Conservation (phyloP, 2,797 vertebrate genomes). For the Sebastes baramenuke region DNA sequence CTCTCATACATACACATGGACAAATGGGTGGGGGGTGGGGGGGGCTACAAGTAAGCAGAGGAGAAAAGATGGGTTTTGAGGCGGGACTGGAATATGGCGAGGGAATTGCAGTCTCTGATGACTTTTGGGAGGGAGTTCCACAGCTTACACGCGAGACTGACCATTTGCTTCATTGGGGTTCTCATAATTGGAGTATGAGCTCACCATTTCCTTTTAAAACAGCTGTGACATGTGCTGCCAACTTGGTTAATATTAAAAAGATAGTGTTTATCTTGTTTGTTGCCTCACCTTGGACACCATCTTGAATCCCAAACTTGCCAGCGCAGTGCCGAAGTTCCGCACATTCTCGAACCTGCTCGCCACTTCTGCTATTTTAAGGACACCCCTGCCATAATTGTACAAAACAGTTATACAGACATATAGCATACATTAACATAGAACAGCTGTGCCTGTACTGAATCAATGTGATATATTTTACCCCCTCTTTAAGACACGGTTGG, state of each 20-base stretch:
- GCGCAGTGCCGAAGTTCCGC: constrained; percentile 78
- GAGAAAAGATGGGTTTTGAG: no score
- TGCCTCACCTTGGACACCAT: constrained; percentile 86
- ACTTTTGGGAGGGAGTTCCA: no score
- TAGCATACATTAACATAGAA: rapidly evolving
- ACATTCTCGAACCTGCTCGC: constrained; percentile 91
- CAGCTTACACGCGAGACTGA: neutral
- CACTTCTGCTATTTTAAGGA: constrained; percentile 93
- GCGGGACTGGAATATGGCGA: no score
- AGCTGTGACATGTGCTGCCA: neutral
- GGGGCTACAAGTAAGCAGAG: no score
- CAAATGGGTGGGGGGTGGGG: rapidly evolving
- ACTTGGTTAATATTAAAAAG: neutral
- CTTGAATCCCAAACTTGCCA: constrained; percentile 89
- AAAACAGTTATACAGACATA: neutral
- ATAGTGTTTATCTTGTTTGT: neutral
- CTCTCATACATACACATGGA: no score
- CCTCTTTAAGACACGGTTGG: constrained; percentile 89
- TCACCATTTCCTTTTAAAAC: neutral
- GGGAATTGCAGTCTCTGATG: no score
- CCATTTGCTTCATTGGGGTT: neutral
- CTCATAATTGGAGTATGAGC: neutral
- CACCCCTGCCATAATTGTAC: constrained; percentile 80
- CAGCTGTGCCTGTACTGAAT: neutral
- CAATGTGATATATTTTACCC: constrained; percentile 76